Percentiles rank a stretch among this genome's conserved stretches.
Evolutionary conservation across 2,113 vertebrate genomes (phyloP).

Genomic region (Labeo catla): DNA sequence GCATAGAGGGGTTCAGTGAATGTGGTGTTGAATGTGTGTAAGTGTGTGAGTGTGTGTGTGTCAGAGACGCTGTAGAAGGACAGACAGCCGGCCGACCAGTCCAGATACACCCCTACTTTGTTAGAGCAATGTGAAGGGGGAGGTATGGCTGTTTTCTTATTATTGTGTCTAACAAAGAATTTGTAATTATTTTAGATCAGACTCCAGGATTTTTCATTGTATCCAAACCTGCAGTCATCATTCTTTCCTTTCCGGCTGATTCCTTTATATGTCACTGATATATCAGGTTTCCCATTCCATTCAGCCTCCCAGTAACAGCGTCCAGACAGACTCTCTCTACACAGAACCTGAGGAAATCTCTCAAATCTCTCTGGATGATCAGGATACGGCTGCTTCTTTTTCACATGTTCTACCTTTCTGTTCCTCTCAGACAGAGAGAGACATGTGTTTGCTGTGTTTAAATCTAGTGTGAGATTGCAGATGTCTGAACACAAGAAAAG

Average conservation of each 20-base stretch:
- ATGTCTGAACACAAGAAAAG: not conserved
- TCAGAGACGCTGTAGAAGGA: not conserved
- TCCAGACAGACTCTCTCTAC: not conserved
- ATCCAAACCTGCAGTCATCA: not conserved
- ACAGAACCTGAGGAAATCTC: not conserved
- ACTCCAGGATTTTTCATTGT: not conserved
- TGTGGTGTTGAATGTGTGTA: not conserved
- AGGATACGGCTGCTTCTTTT: not conserved
- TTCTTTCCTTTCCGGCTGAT: not conserved
- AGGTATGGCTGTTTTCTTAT: not conserved
- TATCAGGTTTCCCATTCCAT: not conserved
- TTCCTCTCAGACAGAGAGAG: not conserved
- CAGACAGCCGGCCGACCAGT: not conserved
- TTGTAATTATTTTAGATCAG: not conserved
- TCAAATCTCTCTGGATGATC: not conserved
- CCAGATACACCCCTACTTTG: not conserved
- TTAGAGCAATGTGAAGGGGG: not conserved
- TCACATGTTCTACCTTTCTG: not conserved
- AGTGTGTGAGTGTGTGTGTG: not conserved
- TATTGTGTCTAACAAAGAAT: not conserved
- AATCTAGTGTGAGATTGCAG: not conserved
- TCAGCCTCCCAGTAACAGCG: not conserved
- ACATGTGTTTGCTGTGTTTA: not conserved
- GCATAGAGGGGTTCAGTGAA: not conserved
- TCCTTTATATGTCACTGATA: not conserved